Evolutionary conservation across 2,113 vertebrate genomes (phyloP).

Genomic region (Blennius ocellaris): DNA sequence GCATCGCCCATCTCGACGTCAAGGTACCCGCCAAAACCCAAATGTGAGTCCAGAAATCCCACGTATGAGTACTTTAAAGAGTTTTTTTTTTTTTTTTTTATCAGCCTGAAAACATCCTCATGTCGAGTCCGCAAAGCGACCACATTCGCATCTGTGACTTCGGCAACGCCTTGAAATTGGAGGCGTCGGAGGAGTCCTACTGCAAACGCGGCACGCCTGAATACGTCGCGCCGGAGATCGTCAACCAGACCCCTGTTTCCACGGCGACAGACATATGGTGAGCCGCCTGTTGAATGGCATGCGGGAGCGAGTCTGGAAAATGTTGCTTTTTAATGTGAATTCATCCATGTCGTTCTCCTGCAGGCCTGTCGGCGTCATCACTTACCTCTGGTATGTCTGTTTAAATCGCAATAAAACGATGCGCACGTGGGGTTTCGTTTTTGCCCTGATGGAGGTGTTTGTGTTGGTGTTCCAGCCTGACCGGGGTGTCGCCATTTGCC

Average conservation of each 20-base stretch:
- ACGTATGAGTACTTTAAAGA: not conserved
- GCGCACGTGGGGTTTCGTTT: no score
- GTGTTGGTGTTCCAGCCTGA: constrained; percentile 83
- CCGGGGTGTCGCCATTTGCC: constrained; percentile 93
- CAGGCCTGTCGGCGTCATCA: constrained; percentile 93
- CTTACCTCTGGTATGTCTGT: constrained; percentile 92
- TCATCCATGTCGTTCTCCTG: constrained; percentile 40
- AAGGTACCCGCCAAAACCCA: constrained; percentile 80
- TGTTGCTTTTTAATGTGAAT: not conserved
- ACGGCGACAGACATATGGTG: constrained; percentile 95
- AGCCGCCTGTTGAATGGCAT: constrained; percentile 45
- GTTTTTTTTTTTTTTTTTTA: not conserved
- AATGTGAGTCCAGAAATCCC: not conserved
- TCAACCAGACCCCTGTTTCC: constrained; percentile 94
- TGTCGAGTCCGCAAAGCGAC: constrained; percentile 85
- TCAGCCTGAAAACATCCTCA: constrained; percentile 95
- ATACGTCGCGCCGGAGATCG: constrained; percentile 93
- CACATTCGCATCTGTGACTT: constrained; percentile 95
- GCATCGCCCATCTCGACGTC: constrained; percentile 92
- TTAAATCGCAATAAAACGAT: no score
- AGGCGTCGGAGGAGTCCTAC: constrained; percentile 85
- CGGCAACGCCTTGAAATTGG: constrained; percentile 90
- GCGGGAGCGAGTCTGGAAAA: not conserved
- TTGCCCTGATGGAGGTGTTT: no score
- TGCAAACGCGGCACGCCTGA: constrained; percentile 95